Percentiles rank a stretch among this genome's conserved stretches.
Conservation (phyloP, 1,140 invertebrate genomes). For the Lepidurus couesii region DNA sequence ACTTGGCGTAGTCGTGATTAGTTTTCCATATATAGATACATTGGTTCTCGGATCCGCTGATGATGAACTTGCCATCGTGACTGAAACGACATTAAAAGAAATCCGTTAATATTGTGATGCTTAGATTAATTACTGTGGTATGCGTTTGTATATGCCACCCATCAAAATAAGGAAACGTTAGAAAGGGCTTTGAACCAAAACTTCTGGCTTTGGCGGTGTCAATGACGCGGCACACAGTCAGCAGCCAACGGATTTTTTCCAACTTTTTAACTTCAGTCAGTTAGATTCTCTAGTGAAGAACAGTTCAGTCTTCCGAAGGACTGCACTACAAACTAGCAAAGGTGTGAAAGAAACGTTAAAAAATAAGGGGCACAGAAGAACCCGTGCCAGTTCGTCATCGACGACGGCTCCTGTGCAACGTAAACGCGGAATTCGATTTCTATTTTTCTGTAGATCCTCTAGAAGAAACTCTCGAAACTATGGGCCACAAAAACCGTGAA, state of each 20-base stretch:
- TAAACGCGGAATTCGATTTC: background rate
- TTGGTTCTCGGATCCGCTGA: conserved; percentile 96
- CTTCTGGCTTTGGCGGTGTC: background rate
- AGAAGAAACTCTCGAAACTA: conserved; percentile 8
- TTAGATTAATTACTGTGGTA: background rate
- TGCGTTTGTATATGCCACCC: background rate
- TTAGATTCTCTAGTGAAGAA: background rate
- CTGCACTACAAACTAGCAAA: background rate
- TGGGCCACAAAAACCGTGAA: conserved; percentile 9
- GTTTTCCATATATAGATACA: conserved; percentile 96
- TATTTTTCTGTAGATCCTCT: background rate
- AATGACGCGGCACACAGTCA: background rate
- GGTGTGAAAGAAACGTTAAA: background rate
- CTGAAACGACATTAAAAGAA: conserved; percentile 48
- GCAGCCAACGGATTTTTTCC: background rate
- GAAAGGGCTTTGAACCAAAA: background rate
- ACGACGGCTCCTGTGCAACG: background rate
- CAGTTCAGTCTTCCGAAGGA: background rate
- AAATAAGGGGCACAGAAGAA: background rate
- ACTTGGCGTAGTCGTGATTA: conserved; percentile 91
- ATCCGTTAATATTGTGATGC: background rate
- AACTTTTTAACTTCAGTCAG: background rate
- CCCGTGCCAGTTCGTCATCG: background rate
- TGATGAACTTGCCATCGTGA: conserved; percentile 93
- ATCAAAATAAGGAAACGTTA: background rate